Evolutionary conservation across 1,140 invertebrate species (phyloP), one percentile per base, ranked within the genome.

Genomic region (Brachionus koreanus): DNA sequence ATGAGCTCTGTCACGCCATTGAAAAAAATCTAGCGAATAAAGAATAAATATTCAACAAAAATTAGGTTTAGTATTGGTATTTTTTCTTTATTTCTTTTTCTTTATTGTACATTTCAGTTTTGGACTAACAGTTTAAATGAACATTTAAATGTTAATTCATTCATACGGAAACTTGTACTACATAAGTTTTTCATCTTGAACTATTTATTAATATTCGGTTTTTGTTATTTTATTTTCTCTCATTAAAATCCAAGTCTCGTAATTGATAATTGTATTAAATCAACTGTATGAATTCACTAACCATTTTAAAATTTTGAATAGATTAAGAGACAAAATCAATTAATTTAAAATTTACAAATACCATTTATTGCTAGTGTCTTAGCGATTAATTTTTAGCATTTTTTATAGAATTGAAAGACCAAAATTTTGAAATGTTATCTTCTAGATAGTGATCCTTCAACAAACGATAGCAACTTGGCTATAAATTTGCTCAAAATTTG

Each of bases 21-120:
- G 5, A 43, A 39, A 29, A 39, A 39, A 69, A 69, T 69, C 33
- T 6, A 29, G 33, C 16, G 6, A 42, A 37, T 69, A 69, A 69
- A 39, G 65, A 69, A 33, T 69, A 39, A 35, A 69, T 39, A 69
- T 69, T 69, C 33, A 37, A 37, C 16, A 69, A 69, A 69, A 69
- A 69, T 35, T 69, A 69, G 65, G 65, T 16, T 69, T 69, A 65
- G 10, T 37, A 29, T 65, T 37, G 13, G 13, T 37, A 29, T 12
- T 37, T 6, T 42, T 69, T 69, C 65, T 69, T 69, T 69, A 39
- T 69, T 16, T 43, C 37, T 69, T 69, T 3, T 37, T 13, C 37
- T 39, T 39, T 13, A 4, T 19, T 69, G 13, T n/a, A 12, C n/a
- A 39, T n/a, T 39, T 37, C 7, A 7, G n/a, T 35, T 69, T 16